Percentiles rank a stretch among this genome's conserved stretches.
Conservation (phyloP, 2,888 invertebrate species). For the Lasius fuliginosus region DNA sequence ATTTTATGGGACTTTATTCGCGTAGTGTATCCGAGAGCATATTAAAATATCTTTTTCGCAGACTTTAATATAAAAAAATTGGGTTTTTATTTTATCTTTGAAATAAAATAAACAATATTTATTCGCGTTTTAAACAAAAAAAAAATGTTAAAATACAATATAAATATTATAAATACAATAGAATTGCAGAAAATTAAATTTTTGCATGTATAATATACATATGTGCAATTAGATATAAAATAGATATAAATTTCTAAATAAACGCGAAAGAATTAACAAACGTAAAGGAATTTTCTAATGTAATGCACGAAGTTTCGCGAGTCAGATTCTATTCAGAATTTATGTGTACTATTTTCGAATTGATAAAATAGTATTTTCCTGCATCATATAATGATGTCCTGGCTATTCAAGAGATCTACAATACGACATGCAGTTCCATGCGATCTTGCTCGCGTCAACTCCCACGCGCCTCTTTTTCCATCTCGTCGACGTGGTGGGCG, state of each 20-base stretch:
- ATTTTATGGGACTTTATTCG: background rate
- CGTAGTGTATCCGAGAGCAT: background rate
- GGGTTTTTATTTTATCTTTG: slow-evolving; percentile 24
- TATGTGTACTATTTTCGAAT: background rate
- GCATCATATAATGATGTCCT: background rate
- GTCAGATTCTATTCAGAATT: background rate
- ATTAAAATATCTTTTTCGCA: slow-evolving; percentile 11
- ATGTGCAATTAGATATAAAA: background rate
- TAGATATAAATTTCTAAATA: background rate
- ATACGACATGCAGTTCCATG: background rate
- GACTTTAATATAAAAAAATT: background rate
- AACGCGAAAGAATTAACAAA: background rate
- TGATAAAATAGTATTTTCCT: slow-evolving; percentile 41
- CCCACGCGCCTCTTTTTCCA: slow-evolving; percentile 27
- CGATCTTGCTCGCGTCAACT: slow-evolving; percentile 23
- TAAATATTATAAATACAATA: background rate
- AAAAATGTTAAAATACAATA: background rate
- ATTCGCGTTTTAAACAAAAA: background rate
- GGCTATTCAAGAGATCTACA: slow-evolving; percentile 32
- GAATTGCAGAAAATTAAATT: slow-evolving; percentile 7
- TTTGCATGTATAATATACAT: background rate
- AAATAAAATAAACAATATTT: slow-evolving; percentile 3
- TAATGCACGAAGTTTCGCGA: background rate
- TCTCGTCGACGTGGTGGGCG: slow-evolving; percentile 15
- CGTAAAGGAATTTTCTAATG: background rate